phyloP scores from a whole-genome alignment of 2,113 vertebrate genomes.

The Trichomycterus rosablanca region DNA sequence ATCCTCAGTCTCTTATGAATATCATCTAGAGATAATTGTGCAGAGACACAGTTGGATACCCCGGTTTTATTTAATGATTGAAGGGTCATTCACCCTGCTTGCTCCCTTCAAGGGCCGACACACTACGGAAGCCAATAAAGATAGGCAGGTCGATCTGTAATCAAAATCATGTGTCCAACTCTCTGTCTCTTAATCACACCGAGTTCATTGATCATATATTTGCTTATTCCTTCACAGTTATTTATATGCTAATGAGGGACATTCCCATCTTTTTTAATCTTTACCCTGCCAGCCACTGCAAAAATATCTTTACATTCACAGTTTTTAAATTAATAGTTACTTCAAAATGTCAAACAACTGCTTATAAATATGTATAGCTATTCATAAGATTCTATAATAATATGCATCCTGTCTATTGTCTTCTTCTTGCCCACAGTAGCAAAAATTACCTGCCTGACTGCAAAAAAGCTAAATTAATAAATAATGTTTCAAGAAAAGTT shows the following conservation, averaged over 20 bases:
- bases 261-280: slow-evolving; percentile 46
- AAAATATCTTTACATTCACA: slow-evolving; percentile 4
- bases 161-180: slow-evolving; percentile 16
- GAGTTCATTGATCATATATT: slow-evolving; percentile 44
- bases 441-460: background rate
- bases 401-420: background rate
- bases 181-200: slow-evolving; percentile 10
- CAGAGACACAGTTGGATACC: background rate
- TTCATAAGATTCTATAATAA: too few species aligned
- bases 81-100: slow-evolving; percentile 9
- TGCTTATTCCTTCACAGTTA: slow-evolving; percentile 36
- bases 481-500: background rate
- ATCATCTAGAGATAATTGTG: background rate
- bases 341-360: slow-evolving; percentile 21
- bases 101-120: background rate
- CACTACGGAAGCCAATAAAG: slow-evolving; percentile 4
- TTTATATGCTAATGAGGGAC: slow-evolving; percentile 52
- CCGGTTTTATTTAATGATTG: slow-evolving; percentile 5
- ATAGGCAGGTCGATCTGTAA: background rate
- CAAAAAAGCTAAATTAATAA: too few species aligned
- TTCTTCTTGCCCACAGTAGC: background rate
- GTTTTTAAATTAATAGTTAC: slow-evolving; percentile 19
- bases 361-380: slow-evolving; percentile 12
- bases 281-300: background rate
- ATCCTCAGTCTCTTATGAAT: background rate